Evolutionary conservation across 1,140 invertebrate genomes (phyloP).

Genomic region (Drosophila orena): DNA sequence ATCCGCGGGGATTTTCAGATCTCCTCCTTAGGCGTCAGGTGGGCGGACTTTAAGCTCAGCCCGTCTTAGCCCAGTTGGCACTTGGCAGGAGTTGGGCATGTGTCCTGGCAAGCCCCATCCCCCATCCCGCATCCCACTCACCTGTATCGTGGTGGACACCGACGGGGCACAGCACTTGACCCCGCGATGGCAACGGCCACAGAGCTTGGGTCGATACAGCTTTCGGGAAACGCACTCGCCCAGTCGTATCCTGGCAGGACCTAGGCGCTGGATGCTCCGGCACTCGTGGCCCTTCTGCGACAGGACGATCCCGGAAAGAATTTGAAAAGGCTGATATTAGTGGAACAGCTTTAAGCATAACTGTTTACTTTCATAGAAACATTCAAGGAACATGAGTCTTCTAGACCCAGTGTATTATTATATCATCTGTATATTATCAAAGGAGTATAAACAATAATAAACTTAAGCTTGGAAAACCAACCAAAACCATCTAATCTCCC

Average conservation of each 20-base stretch:
- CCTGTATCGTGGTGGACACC: constrained; percentile 87
- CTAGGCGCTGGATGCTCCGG: constrained; percentile 87
- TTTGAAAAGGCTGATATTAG: neutral
- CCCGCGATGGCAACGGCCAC: constrained; percentile 86
- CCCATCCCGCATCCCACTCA: constrained; percentile 60
- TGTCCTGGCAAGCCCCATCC: neutral
- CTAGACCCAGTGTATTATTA: no score
- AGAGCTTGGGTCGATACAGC: constrained; percentile 88
- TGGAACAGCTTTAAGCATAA: neutral
- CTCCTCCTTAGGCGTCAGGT: constrained; percentile 11
- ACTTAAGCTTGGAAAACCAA: no score
- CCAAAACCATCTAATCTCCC: no score
- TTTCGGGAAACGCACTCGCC: constrained; percentile 88
- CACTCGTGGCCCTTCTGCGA: constrained; percentile 88
- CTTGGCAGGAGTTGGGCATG: neutral
- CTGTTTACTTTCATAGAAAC: no score
- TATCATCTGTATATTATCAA: no score
- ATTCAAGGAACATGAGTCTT: no score
- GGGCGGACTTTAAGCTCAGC: constrained; percentile 12
- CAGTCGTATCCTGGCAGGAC: constrained; percentile 86
- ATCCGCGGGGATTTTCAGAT: neutral
- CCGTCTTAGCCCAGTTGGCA: constrained; percentile 31
- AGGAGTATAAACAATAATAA: no score
- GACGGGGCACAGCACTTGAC: constrained; percentile 87
- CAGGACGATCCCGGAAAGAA: constrained; percentile 41